Percentiles rank a stretch among this genome's conserved stretches.
phyloP scores from a whole-genome alignment of 2,113 vertebrate species.

The Scartelaos histophorus region DNA sequence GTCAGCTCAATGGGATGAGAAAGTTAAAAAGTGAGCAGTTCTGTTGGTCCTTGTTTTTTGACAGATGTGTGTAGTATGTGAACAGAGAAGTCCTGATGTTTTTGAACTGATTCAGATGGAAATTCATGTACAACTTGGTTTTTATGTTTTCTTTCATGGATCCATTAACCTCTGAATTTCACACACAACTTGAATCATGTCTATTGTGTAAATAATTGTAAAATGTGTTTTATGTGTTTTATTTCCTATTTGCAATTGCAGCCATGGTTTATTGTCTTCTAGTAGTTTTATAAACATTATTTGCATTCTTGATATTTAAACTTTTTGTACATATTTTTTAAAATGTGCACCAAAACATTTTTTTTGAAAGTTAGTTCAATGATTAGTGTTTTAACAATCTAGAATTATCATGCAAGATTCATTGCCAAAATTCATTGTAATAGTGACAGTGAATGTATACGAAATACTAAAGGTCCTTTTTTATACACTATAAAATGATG shows the following conservation, averaged over 20 bases:
- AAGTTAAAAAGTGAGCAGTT: neutral
- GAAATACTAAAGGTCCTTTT: neutral
- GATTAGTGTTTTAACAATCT: neutral
- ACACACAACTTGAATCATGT: neutral
- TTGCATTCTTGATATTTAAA: conserved; percentile 20
- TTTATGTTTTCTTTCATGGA: neutral
- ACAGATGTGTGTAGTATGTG: conserved; percentile 28
- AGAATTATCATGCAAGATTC: neutral
- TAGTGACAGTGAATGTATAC: too few relatives aligned
- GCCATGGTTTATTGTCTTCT: conserved; percentile 35
- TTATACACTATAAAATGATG: neutral
- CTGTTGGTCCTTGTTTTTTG: conserved; percentile 9
- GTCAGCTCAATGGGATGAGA: neutral
- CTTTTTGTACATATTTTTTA: neutral
- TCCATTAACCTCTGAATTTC: neutral
- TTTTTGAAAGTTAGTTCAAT: neutral
- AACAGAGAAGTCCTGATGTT: conserved; percentile 36
- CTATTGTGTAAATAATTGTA: neutral
- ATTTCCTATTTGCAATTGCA: neutral
- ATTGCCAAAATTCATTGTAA: too few relatives aligned
- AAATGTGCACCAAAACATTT: neutral
- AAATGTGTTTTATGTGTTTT: neutral
- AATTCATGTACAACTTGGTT: neutral
- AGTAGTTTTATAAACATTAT: conserved; percentile 59
- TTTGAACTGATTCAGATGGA: neutral